A percentile compares a stretch with the other conserved stretches of the same genome.
Conservation (phyloP, 2,888 invertebrate species). For the Galeruca laticollis region DNA sequence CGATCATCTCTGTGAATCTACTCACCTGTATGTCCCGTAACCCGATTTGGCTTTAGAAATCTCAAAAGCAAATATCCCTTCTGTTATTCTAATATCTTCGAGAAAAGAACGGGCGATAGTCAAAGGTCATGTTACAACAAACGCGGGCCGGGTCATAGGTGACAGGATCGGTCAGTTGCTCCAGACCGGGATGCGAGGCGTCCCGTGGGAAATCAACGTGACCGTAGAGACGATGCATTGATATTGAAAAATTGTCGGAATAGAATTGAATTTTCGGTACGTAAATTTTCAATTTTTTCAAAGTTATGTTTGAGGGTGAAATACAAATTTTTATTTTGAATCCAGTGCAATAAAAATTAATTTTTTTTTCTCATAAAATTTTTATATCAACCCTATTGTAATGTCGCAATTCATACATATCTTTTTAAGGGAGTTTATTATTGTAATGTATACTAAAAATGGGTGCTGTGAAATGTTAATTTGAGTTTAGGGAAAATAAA, state of each 20-base stretch:
- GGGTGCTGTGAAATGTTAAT: no score
- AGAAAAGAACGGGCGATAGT: constrained; percentile 19
- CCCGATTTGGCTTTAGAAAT: constrained; percentile 48
- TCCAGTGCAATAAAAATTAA: no score
- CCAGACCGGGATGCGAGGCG: constrained; percentile 56
- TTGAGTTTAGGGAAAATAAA: no score
- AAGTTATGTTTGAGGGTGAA: neutral
- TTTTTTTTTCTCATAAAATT: no score
- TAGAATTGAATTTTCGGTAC: constrained; percentile 5
- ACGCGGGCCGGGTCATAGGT: constrained; percentile 35
- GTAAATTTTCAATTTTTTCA: neutral
- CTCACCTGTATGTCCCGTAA: constrained; percentile 40
- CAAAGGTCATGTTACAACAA: constrained; percentile 30
- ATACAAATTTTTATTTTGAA: neutral
- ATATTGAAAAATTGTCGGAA: constrained; percentile 16
- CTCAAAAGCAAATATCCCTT: constrained; percentile 53
- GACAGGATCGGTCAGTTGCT: constrained; percentile 61
- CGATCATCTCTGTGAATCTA: constrained; percentile 14
- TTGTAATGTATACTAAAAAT: no score
- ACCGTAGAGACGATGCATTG: constrained; percentile 10
- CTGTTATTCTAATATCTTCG: constrained; percentile 53
- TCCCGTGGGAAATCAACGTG: constrained; percentile 62
- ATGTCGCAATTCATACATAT: no score
- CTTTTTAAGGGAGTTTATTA: no score
- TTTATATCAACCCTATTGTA: no score